Conservation (phyloP, 2,888 invertebrate genomes). For the Cybosia mesomella region DNA sequence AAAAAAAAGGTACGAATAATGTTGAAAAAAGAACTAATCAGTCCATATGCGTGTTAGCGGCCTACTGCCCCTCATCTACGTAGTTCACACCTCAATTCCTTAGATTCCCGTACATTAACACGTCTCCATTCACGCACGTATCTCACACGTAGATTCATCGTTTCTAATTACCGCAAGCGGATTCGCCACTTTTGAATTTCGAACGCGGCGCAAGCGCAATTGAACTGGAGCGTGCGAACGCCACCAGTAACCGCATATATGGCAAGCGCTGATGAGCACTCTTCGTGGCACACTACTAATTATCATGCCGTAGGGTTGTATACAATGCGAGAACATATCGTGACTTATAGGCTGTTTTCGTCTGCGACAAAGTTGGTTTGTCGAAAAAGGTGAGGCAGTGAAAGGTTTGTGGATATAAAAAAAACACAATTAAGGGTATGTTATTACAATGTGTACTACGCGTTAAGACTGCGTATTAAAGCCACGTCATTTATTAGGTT, state of each 20-base stretch:
- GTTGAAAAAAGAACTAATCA: neutral
- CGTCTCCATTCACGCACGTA: slow-evolving; percentile 39
- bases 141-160: slow-evolving; percentile 17
- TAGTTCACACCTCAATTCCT: slow-evolving; percentile 35
- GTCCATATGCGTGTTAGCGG: neutral
- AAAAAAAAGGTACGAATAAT: too few species aligned
- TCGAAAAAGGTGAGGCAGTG: slow-evolving; percentile 21
- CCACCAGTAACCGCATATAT: slow-evolving; percentile 54
- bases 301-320: slow-evolving; percentile 49
- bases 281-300: slow-evolving; percentile 57
- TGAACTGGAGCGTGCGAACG: slow-evolving; percentile 74
- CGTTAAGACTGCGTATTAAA: slow-evolving; percentile 48
- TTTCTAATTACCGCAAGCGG: slow-evolving; percentile 53
- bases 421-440: too few species aligned
- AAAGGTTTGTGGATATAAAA: neutral
- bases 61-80: neutral
- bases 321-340: slow-evolving; percentile 33
- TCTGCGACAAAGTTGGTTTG: slow-evolving; percentile 17
- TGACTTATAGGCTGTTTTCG: slow-evolving; percentile 19
- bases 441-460: too few species aligned
- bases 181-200: slow-evolving; percentile 52
- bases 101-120: slow-evolving; percentile 31
- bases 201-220: slow-evolving; percentile 50
- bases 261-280: slow-evolving; percentile 60
- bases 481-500: too few species aligned